Base-by-base conservation (phyloP, 1,140 invertebrate species). In the Calephelis virginiensis region DNA sequence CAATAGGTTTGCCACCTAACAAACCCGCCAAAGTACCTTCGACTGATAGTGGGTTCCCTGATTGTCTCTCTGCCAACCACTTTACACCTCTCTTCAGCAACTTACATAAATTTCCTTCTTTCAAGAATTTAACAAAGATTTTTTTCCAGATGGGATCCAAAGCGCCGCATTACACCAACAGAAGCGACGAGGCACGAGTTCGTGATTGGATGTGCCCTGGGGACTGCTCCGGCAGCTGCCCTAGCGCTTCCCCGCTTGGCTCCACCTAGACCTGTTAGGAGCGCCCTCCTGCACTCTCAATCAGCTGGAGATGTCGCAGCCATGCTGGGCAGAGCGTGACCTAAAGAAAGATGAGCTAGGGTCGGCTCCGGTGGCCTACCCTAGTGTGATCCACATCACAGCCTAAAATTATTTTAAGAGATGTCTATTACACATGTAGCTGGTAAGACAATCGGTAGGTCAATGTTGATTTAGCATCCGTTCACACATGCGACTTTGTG, bases 81-180 rank as follows among this genome's bases (percentile, higher is more conserved):
- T 28, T 28, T 28, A 28, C 28, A 28, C 28, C 28, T 28, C 28
- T 28, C 28, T 28, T 4, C 10, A 48, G 13, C 17, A 17, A 28
- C 50, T 28, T 56, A 43, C 8, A 43, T 43, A 43, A 43, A 43
- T 43, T 3, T 43, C 8, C 40, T 43, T 7, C 40, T 43, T 43
- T 9, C 40, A 43, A 9, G 8, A 43, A 8, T 43, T 43, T 8
- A 43, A 8, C 7, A 6, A 43, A 43, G 40, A 43, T 43, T 49
- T 60, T 72, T 70, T 88, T 86, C 11, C 86, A 96, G 96, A 84
- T 99, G 98, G 98, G 98, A 99, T 92, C 96, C 98, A 11, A 95
- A 97, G 74, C 95, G 96, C 70, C 93, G 98, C 64, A 95, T 99
- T 94, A 98, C 96, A 13, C 97, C 98, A 4, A 95, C 96, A 61